Conservation (phyloP, 1,140 invertebrate genomes). For the Drosophila triauraria region DNA sequence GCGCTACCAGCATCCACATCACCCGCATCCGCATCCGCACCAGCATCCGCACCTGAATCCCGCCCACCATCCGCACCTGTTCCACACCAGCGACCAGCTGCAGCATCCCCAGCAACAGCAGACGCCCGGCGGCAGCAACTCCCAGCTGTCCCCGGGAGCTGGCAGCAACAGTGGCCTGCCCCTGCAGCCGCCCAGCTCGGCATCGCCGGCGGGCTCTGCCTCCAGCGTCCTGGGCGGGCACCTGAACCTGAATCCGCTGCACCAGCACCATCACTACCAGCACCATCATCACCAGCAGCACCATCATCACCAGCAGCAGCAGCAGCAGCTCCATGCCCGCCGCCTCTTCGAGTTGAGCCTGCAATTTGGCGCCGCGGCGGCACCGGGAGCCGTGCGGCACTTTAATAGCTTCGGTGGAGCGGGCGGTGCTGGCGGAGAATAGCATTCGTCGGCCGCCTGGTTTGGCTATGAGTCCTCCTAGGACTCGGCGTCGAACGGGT, state of each 20-base stretch:
- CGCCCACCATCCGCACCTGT: conserved; percentile 84
- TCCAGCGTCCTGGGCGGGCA: conserved; percentile 69
- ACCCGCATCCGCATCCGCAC: conserved; percentile 76
- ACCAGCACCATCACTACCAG: conserved; percentile 80
- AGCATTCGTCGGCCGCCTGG: conserved; percentile 84
- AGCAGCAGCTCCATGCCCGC: conserved; percentile 83
- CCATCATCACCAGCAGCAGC: conserved; percentile 84
- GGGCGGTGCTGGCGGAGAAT: conserved; percentile 78
- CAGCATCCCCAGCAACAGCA: conserved; percentile 76
- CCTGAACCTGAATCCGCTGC: conserved; percentile 66
- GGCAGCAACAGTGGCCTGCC: conserved; percentile 71
- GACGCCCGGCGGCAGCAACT: conserved; percentile 58
- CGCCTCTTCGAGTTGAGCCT: conserved; percentile 84
- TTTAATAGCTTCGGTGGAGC: conserved; percentile 82
- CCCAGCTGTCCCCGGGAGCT: conserved; percentile 73
- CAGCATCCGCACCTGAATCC: conserved; percentile 84
- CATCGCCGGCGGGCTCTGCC: conserved; percentile 76
- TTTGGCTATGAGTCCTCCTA: conserved; percentile 84
- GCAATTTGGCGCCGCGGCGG: conserved; percentile 82
- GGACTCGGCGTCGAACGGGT: conserved; percentile 61
- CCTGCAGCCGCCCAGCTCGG: conserved; percentile 71
- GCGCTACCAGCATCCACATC: conserved; percentile 83
- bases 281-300: conserved; percentile 83
- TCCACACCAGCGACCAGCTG: conserved; percentile 83
- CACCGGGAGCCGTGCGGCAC: conserved; percentile 78